Percentiles rank a stretch among this genome's conserved stretches.
These are phyloP conservation scores for Propithecus coquereli DNA, from an alignment of 2,113 vertebrate genomes.

Conservation along the genomic window DNA sequence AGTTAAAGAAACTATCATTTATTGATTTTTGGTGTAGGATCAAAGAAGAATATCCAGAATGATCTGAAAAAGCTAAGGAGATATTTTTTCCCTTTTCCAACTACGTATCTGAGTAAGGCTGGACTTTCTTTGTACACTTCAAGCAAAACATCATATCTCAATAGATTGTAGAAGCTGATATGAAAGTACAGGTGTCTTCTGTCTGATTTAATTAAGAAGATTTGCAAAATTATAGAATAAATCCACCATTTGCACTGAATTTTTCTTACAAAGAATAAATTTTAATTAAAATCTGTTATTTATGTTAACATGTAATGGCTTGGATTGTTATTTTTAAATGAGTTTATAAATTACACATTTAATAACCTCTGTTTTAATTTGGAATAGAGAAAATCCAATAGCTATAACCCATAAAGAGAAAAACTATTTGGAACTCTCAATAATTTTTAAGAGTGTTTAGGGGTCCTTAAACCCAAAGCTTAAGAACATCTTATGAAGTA, in stretches of 20 bases:
- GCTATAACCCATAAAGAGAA: neutral
- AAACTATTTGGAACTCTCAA: neutral
- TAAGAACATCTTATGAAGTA: neutral
- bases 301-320: neutral
- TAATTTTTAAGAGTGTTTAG: neutral
- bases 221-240: neutral
- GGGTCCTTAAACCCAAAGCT: neutral
- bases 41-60: neutral
- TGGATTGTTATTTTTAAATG: neutral
- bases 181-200: neutral
- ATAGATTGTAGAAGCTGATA: neutral
- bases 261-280: neutral
- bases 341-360: neutral
- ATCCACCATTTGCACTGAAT: neutral
- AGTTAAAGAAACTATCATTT: neutral
- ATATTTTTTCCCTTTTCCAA: neutral
- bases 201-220: neutral
- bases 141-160: neutral
- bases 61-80: neutral
- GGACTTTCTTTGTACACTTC: neutral
- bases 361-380: neutral
- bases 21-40: neutral
- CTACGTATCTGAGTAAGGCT: neutral
- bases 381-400: neutral
- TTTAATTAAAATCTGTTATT: neutral